A percentile compares a stretch with the other conserved stretches of the same genome.
These are phyloP conservation scores for Synchiropus splendidus DNA, from an alignment of 2,113 vertebrate genomes.

Conservation along the genomic window DNA sequence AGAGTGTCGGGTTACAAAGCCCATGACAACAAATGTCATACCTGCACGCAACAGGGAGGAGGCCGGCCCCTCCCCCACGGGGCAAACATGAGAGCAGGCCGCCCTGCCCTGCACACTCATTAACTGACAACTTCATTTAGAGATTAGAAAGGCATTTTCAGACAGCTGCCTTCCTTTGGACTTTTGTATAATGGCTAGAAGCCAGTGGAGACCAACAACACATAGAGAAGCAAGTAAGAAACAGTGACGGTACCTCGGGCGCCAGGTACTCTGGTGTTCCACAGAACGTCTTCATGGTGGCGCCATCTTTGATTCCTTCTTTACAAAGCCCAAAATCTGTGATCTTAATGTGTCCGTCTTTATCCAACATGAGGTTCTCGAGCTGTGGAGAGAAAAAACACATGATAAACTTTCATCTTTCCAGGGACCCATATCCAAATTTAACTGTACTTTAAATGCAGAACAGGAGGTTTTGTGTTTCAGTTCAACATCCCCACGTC, in stretches of 20 bases:
- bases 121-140: constrained; percentile 43
- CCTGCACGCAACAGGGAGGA: constrained; percentile 54
- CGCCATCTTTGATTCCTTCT: constrained; percentile 84
- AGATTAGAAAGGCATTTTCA: constrained; percentile 56
- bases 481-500: constrained; percentile 47
- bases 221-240: constrained; percentile 7
- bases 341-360: constrained; percentile 93
- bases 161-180: constrained; percentile 47
- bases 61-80: constrained; percentile 32
- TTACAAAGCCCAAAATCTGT: constrained; percentile 93
- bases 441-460: not conserved
- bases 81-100: constrained; percentile 39
- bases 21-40: constrained; percentile 54
- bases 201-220: constrained; percentile 23
- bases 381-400: constrained; percentile 57
- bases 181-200: not conserved
- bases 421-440: too few species aligned
- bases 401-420: not conserved
- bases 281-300: constrained; percentile 93
- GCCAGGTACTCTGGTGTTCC: constrained; percentile 91
- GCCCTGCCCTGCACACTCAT: constrained; percentile 48
- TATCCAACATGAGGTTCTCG: constrained; percentile 95
- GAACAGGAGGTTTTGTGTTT: not conserved
- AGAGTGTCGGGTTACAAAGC: constrained; percentile 45
- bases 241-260: constrained; percentile 71